A percentile compares a stretch with the other conserved stretches of the same genome.
Conservation (phyloP, 37 sponge, comb jelly and placozoan species). For the Crambe crambe region DNA sequence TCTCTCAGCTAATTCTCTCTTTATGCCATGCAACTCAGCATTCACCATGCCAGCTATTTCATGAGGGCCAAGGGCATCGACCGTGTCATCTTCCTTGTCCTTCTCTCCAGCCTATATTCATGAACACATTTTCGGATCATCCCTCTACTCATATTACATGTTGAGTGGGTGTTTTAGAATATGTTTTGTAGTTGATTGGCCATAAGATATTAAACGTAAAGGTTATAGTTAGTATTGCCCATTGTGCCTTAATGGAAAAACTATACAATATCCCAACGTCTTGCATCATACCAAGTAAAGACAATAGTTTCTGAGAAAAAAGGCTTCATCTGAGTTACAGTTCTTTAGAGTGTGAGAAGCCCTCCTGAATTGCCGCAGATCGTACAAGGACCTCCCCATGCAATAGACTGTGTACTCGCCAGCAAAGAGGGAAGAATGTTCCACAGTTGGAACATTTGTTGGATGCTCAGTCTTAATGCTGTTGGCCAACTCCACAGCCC, state of each 20-base stretch:
- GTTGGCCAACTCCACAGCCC: conserved; percentile 74
- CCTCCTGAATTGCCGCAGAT: conserved; percentile 65
- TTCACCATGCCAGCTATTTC: conserved; percentile 43
- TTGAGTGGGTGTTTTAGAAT: neutral
- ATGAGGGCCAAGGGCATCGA: conserved; percentile 66
- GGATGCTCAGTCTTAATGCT: conserved; percentile 28
- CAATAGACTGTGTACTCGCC: conserved; percentile 34
- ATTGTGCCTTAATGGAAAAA: neutral
- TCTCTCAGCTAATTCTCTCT: conserved; percentile 42
- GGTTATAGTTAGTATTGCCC: neutral
- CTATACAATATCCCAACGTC: neutral
- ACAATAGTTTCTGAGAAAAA: conserved; percentile 70
- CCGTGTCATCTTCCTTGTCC: conserved; percentile 62
- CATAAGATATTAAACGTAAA: neutral
- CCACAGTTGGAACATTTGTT: neutral
- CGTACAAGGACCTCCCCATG: conserved; percentile 59
- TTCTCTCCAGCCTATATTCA: conserved; percentile 84
- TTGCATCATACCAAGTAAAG: conserved; percentile 55
- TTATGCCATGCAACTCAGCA: conserved; percentile 42
- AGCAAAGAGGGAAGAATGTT: conserved; percentile 19
- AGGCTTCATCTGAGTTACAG: conserved; percentile 59
- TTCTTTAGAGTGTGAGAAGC: conserved; percentile 55
- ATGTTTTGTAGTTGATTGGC: conserved; percentile 1
- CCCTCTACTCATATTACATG: neutral
- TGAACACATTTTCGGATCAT: neutral